Conservation (phyloP, 2,113 vertebrate species). For the Anolis carolinensis region DNA sequence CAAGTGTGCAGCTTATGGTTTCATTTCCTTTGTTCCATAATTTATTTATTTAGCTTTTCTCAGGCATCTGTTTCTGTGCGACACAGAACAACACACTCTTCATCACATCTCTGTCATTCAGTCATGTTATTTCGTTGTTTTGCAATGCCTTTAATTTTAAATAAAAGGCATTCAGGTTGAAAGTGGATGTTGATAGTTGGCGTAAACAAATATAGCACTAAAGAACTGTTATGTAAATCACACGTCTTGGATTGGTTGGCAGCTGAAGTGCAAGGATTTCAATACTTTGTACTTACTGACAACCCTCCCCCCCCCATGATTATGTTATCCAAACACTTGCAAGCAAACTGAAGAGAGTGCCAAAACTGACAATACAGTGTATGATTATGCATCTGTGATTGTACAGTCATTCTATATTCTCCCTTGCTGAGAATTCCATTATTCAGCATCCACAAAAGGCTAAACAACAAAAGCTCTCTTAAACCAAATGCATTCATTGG, state of each 20-base stretch:
- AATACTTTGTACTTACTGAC: slow-evolving; percentile 30
- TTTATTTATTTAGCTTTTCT: neutral
- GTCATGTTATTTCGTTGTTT: neutral
- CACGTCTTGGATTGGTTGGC: slow-evolving; percentile 1
- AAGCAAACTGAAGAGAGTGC: neutral
- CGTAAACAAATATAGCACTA: slow-evolving; percentile 7
- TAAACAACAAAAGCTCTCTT: slow-evolving; percentile 36
- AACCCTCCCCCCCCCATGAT: slow-evolving; percentile 36
- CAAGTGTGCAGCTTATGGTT: neutral
- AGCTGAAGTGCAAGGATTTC: neutral
- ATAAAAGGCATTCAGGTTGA: slow-evolving; percentile 11
- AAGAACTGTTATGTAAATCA: neutral
- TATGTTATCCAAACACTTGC: slow-evolving; percentile 43
- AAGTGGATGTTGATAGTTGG: neutral
- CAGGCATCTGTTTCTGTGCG: neutral
- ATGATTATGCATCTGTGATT: slow-evolving; percentile 40
- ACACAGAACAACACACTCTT: neutral
- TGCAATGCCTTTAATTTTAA: slow-evolving; percentile 4
- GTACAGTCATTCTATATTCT: slow-evolving; percentile 1
- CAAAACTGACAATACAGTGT: slow-evolving; percentile 52
- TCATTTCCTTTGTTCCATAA: neutral
- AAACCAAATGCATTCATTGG: slow-evolving; percentile 44
- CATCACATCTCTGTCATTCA: neutral
- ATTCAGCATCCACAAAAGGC: slow-evolving; percentile 32
- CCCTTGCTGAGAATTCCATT: slow-evolving; percentile 28